phyloP scores from a whole-genome alignment of 2,113 vertebrate genomes.

The Bucco capensis region DNA sequence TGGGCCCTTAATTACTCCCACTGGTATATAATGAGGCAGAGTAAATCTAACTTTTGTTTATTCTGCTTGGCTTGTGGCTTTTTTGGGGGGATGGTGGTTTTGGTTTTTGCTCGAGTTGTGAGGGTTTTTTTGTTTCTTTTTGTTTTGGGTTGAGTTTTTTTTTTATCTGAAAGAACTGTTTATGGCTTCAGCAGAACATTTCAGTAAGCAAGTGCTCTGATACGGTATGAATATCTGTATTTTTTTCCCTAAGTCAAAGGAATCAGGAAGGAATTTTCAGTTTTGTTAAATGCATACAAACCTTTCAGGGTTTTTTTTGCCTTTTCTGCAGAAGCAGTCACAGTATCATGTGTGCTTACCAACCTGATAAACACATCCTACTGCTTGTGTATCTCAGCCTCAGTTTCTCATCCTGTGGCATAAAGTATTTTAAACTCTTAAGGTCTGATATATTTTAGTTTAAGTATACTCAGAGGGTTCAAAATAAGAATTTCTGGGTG shows the following conservation, averaged over 20 bases:
- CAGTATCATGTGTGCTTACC: neutral
- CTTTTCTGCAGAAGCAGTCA: neutral
- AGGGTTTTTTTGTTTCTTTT: neutral
- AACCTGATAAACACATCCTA: neutral
- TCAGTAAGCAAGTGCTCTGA: neutral
- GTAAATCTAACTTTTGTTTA: neutral
- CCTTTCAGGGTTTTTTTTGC: neutral
- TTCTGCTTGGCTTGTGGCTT: neutral
- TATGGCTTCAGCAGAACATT: neutral
- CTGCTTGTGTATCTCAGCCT: neutral
- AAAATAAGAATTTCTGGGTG: neutral
- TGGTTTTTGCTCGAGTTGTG: neutral
- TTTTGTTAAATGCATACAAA: neutral
- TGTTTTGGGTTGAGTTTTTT: neutral
- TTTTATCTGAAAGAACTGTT: neutral
- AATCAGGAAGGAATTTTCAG: neutral
- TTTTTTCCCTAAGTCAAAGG: neutral
- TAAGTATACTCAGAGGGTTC: conserved; percentile 6
- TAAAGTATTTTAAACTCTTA: neutral
- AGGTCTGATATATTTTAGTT: neutral
- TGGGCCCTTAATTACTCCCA: neutral
- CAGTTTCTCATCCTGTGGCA: neutral
- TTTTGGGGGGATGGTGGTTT: neutral
- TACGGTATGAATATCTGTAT: neutral
- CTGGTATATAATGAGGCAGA: neutral